These are phyloP conservation scores for Sclerodermus sp. DNA, from an alignment of 2,888 invertebrate species.

Conservation along the genomic window DNA sequence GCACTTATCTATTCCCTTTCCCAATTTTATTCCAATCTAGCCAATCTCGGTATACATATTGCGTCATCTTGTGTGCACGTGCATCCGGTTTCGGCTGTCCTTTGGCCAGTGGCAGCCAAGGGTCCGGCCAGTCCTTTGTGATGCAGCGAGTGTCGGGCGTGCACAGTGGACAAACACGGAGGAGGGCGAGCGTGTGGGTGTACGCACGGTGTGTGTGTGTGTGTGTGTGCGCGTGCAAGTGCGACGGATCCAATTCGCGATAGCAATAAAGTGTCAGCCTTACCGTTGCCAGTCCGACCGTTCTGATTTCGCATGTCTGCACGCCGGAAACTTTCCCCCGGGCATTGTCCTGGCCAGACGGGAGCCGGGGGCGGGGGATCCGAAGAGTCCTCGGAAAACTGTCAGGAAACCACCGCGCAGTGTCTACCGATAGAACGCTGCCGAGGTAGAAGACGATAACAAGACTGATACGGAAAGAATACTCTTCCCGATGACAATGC, in stretches of 20 bases:
- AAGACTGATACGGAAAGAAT: background rate
- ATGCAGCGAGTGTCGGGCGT: no score
- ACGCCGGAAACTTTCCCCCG: slow-evolving; percentile 20
- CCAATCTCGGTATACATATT: background rate
- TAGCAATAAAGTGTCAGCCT: slow-evolving; percentile 37
- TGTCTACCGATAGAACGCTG: no score
- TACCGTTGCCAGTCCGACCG: slow-evolving; percentile 22
- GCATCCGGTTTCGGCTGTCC: no score
- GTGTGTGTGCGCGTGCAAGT: no score
- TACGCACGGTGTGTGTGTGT: no score
- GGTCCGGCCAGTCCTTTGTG: no score
- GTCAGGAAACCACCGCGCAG: slow-evolving; percentile 9
- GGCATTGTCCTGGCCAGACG: slow-evolving; percentile 17
- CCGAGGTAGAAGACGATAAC: slow-evolving; percentile 19
- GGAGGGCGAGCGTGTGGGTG: no score
- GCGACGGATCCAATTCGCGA: slow-evolving; percentile 29
- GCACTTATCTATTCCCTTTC: background rate
- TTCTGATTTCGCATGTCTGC: slow-evolving; percentile 19
- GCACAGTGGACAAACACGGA: slow-evolving; percentile 6
- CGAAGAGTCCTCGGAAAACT: slow-evolving; percentile 14
- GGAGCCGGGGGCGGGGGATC: slow-evolving; percentile 8
- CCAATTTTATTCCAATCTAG: background rate
- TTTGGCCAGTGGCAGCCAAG: no score
- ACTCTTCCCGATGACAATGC: no score
- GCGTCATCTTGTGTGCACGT: no score